Evolutionary conservation across 2,113 vertebrate species (phyloP), one percentile per base, ranked within the genome.

Genomic region (Grammomys surdaster): DNA sequence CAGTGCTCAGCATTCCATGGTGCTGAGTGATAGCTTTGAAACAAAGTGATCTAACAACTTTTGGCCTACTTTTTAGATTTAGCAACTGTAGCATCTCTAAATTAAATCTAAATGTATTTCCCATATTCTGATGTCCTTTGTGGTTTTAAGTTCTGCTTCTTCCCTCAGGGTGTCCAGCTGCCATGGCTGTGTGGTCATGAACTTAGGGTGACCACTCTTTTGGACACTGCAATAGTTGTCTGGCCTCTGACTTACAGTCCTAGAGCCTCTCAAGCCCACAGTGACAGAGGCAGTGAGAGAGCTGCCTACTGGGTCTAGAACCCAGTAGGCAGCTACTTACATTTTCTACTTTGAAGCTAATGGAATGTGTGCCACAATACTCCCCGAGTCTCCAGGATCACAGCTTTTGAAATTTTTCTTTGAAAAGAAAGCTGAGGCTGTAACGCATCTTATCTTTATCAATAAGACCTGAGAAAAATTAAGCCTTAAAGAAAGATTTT

Each of bases 401-500:
- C 2, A 5, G 36, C 33, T 92, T 95, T 90, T 96, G 85, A 95
- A 91, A 73, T 33, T 10, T 31, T 96, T 94, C 63, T 93, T 93
- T 90, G 58, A 90, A 96, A 95, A 69, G 40, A 96, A 96, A 72
- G 70, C 36, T 43, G 14, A 84, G 76, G 54, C 26, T 4, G 33
- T 43, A 80, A 70, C 51, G 69, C 78, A 94, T 31, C 56, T 93
- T 58, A 92, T 93, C 19, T 78, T 91, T 92, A 92, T 95, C 94
- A 92, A 80, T 80, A 95, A 95, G 96, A 94, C 58, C 48, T 93
- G 76, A 65, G 85, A 54, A 81, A 97, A 95, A 92, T 92, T 80
- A 96, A 96, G 48, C 43, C 63, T 76, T 75, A 60, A 95, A 93
- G 51, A 84, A 94, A 65, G 24, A 46, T 54, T 67, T 88, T 88